These are phyloP conservation scores for Prietella phreatophila DNA, from an alignment of 2,113 vertebrate species.

Conservation along the genomic window DNA sequence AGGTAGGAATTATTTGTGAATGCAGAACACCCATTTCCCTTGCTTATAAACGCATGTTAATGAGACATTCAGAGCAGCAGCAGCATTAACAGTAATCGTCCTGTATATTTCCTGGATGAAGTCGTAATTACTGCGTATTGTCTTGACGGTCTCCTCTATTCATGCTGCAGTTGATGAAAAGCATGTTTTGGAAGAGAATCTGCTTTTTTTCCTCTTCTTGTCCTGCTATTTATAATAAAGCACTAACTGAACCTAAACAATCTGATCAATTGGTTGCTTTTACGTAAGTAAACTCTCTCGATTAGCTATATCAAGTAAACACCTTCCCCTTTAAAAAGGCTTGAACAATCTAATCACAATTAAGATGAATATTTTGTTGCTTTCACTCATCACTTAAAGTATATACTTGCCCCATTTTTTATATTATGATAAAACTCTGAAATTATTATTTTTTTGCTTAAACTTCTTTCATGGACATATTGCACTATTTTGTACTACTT, in stretches of 20 bases:
- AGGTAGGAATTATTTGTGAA: not conserved
- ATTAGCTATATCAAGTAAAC: not conserved
- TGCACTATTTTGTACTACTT: not conserved
- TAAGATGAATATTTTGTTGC: not conserved
- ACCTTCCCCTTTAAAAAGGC: too few relatives aligned
- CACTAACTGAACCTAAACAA: not conserved
- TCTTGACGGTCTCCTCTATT: not conserved
- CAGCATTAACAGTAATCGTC: not conserved
- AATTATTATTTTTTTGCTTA: too few relatives aligned
- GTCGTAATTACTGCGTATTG: not conserved
- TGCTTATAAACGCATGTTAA: not conserved
- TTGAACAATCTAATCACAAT: too few relatives aligned
- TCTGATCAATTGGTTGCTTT: not conserved
- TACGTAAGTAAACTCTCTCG: not conserved
- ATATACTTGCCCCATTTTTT: too few relatives aligned
- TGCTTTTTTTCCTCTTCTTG: not conserved
- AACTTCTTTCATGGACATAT: not conserved
- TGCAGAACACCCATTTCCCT: not conserved
- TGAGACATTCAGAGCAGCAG: not conserved
- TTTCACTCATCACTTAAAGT: not conserved
- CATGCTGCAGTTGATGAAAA: not conserved
- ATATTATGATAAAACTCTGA: too few relatives aligned
- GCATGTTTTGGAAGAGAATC: not conserved
- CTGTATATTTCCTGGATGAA: not conserved
- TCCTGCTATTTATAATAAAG: not conserved